phyloP scores from a whole-genome alignment of 2,113 vertebrate genomes.

The Ramphastos sulfuratus region DNA sequence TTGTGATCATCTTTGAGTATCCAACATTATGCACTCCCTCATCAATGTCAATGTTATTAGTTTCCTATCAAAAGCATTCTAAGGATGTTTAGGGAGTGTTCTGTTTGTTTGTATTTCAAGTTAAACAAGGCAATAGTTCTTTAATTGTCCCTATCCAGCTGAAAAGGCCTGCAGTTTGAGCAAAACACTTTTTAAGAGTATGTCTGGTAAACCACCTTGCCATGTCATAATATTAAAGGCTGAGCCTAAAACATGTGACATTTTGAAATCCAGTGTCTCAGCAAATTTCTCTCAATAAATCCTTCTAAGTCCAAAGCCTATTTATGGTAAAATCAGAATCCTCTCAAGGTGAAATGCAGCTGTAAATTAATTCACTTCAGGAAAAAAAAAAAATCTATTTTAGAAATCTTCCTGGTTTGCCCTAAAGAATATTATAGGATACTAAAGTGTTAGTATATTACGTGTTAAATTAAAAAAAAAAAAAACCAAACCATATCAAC shows the following conservation, averaged over 20 bases:
- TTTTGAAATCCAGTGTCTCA: background rate
- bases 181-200: background rate
- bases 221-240: background rate
- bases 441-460: background rate
- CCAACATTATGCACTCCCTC: background rate
- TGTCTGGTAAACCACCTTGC: background rate
- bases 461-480: background rate
- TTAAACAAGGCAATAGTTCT: background rate
- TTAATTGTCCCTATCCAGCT: background rate
- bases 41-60: background rate
- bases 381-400: background rate
- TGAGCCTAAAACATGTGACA: background rate
- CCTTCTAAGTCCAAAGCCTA: background rate
- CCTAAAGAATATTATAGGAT: background rate
- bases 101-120: background rate
- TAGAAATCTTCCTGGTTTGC: background rate
- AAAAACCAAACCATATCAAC: rapidly evolving
- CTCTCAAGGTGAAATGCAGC: background rate
- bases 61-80: background rate
- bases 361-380: background rate
- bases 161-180: background rate
- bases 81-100: background rate
- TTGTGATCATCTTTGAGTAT: background rate
- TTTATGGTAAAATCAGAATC: background rate
- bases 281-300: background rate